Evolutionary conservation across 2,113 vertebrate species (phyloP).

Genomic region (Piaya cayana): DNA sequence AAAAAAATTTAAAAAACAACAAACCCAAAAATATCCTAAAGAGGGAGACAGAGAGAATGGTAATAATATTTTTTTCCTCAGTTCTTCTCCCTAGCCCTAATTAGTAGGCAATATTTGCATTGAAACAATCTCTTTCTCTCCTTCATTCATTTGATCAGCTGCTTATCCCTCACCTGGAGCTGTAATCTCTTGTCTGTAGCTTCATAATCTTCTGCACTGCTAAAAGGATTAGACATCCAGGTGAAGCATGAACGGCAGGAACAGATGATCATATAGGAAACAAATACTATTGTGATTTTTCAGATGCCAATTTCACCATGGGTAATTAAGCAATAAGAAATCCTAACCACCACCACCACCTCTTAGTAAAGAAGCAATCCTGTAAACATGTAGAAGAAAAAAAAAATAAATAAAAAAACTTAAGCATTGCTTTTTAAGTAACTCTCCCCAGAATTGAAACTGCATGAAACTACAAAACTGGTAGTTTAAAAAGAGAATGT

Average conservation of each 20-base stretch:
- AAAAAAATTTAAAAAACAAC: too few relatives aligned
- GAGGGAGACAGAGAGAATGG: not conserved
- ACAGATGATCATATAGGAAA: constrained; percentile 4
- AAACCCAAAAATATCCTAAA: not conserved
- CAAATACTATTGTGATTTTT: not conserved
- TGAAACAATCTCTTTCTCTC: constrained; percentile 51
- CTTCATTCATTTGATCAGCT: constrained; percentile 49
- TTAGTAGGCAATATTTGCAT: constrained; percentile 28
- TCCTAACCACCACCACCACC: not conserved
- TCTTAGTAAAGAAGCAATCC: not conserved
- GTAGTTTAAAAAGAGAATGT: not conserved
- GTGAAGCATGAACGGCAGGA: constrained; percentile 50
- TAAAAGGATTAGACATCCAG: constrained; percentile 54
- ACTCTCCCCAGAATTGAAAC: not conserved
- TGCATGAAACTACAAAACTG: not conserved
- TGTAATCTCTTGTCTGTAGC: constrained; percentile 47
- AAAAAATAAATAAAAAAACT: not conserved
- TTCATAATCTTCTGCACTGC: constrained; percentile 32
- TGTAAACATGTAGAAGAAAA: not conserved
- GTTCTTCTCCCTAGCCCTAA: not conserved
- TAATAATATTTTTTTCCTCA: not conserved
- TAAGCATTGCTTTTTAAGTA: not conserved
- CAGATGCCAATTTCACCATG: not conserved
- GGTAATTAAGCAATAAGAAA: not conserved
- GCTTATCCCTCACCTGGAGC: constrained; percentile 57